Conservation (phyloP, 2,797 vertebrate species). For the Scleropages formosus region DNA sequence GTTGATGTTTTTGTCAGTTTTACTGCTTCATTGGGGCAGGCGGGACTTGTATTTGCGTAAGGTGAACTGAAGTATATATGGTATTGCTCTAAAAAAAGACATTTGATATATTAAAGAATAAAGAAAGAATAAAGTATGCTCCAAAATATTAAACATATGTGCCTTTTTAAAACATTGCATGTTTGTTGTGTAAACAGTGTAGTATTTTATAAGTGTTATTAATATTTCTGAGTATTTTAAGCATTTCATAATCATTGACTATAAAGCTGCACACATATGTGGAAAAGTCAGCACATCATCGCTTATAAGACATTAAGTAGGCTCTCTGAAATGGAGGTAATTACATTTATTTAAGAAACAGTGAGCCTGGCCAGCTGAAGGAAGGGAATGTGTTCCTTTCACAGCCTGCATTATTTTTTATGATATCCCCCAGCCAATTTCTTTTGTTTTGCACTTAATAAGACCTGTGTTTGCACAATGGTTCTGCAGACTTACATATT, state of each 20-base stretch:
- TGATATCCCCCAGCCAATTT: slow-evolving; percentile 1
- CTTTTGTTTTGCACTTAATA: slow-evolving; percentile 13
- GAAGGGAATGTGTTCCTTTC: neutral
- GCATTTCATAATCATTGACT: neutral
- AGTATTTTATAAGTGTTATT: neutral
- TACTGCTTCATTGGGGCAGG: too few relatives aligned
- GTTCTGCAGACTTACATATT: neutral
- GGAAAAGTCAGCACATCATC: neutral
- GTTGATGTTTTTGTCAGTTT: too few relatives aligned
- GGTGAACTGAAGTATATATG: too few relatives aligned
- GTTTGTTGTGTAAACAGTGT: neutral
- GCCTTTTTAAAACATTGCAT: neutral
- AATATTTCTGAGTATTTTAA: neutral
- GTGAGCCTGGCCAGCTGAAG: slow-evolving; percentile 1
- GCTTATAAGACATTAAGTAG: slow-evolving; percentile 2
- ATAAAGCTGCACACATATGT: neutral
- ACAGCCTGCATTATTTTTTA: neutral
- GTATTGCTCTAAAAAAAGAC: too few relatives aligned
- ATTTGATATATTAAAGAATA: too few relatives aligned
- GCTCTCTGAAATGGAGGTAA: slow-evolving; percentile 1
- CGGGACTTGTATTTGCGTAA: too few relatives aligned
- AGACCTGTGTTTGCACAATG: neutral
- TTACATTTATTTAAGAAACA: slow-evolving; percentile 14
- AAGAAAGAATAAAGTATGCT: too few relatives aligned
- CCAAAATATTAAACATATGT: too few relatives aligned